Base-by-base conservation (phyloP, 2,888 invertebrate species). In the Oligia fasciuncula region DNA sequence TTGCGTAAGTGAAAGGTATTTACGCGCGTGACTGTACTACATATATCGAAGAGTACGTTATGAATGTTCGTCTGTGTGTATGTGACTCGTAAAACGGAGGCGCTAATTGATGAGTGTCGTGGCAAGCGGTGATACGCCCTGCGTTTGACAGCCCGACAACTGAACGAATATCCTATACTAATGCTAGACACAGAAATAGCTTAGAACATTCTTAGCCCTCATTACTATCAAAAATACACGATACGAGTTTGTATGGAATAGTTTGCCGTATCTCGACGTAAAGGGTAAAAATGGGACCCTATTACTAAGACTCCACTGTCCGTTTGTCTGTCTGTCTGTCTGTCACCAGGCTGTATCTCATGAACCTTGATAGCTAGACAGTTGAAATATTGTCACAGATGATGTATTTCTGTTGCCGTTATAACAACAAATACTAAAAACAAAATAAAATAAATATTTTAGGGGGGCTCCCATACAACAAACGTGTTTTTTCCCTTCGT, bases 51-150 rank as follows among this genome's bases (percentile, higher is more conserved):
- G 17, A 69, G 68, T 79, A 67, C 46, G 81, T 75, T 70, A 68
- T 79, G 70, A 84, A 78, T 43, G 79, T 79, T 70, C 69, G 68
- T 78, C 75, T 84, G 75, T 81, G 57, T 40, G 73, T 69, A 73
- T 76, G 70, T 86, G 76, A 81, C 81, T 90, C 80, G 88, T 89
- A 86, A 88, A 88, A 84, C 76, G 80, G 80, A 90, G 83, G 84
- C 81, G 87, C 86, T 90, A 91, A 91, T 92, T 91, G 90, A 91
- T 89, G 91, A 88, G 81, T 90, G 84, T 89, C 85, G 80, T 83
- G 88, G 85, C 84, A 84, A 87, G 86, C 92, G 93, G 92, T 87
- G 91, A 92, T 92, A 89, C 91, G 92, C 90, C 86, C 87, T 87
- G 88, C 84, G 85, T 90, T 88, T 90, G 90, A 88, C 89, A 91